Conservation (phyloP, 2,113 vertebrate species). For the Pseudorhombus dupliciocellatus region DNA sequence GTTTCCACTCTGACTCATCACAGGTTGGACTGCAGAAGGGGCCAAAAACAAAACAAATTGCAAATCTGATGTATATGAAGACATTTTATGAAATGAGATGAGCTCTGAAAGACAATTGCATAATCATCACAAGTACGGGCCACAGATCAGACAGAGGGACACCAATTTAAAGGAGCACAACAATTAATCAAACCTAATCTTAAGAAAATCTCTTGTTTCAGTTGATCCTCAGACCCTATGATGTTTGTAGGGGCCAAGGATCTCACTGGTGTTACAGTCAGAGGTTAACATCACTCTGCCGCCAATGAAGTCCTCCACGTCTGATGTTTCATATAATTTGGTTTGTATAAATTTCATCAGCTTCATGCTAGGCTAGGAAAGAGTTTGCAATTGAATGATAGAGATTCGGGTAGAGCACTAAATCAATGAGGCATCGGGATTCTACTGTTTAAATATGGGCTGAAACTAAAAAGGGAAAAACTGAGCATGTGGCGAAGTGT, state of each 20-base stretch:
- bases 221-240: background rate
- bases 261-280: background rate
- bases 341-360: background rate
- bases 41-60: background rate
- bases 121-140: background rate
- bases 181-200: background rate
- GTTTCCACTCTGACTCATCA: conserved; percentile 15
- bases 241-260: background rate
- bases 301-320: background rate
- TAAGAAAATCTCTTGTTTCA: background rate
- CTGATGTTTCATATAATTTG: background rate
- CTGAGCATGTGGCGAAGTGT: background rate
- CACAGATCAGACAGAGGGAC: background rate
- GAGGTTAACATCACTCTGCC: background rate
- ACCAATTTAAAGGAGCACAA: background rate
- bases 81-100: background rate
- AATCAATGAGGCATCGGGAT: background rate
- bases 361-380: background rate
- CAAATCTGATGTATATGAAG: background rate
- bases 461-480: background rate
- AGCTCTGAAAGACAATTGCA: background rate
- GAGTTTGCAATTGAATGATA: background rate
- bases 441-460: background rate
- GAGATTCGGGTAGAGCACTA: background rate
- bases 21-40: background rate